phyloP scores from a whole-genome alignment of 2,113 vertebrate genomes.

The Phaethon lepturus region DNA sequence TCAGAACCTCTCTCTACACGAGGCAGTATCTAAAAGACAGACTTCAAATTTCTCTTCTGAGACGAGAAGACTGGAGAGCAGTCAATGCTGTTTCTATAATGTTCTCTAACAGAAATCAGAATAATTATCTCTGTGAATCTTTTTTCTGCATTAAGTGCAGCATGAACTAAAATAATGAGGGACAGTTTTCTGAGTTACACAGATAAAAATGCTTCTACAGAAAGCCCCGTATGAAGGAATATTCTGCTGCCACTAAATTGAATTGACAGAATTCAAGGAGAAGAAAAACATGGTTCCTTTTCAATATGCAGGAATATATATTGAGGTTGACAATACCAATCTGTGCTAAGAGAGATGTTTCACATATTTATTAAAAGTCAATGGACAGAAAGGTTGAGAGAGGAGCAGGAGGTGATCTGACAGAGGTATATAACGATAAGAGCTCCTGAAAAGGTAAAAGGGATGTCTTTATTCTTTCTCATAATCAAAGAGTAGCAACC shows the following conservation, averaged over 20 bases:
- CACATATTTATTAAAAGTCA: slow-evolving; percentile 63
- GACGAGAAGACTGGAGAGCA: neutral
- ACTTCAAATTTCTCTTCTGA: neutral
- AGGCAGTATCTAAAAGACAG: neutral
- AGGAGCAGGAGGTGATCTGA: slow-evolving; percentile 42
- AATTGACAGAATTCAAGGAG: slow-evolving; percentile 25
- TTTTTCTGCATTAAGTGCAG: neutral
- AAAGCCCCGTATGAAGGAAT: neutral
- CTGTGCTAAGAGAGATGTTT: slow-evolving; percentile 61
- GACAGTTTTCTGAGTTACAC: neutral
- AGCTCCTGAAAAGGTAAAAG: slow-evolving; percentile 28
- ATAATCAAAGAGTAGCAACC: slow-evolving; percentile 4
- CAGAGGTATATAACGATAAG: slow-evolving; percentile 25
- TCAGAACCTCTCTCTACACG: neutral
- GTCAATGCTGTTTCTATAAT: neutral
- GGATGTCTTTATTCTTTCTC: neutral
- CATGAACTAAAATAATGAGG: neutral
- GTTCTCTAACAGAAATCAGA: neutral
- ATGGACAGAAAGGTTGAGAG: slow-evolving; percentile 50
- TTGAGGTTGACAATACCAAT: slow-evolving; percentile 47
- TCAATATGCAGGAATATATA: slow-evolving; percentile 26
- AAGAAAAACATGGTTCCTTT: slow-evolving; percentile 9
- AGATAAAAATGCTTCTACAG: neutral
- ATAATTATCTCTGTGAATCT: neutral
- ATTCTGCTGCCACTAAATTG: slow-evolving; percentile 7